Percentiles rank a stretch among this genome's conserved stretches.
Conservation (phyloP, 2,888 invertebrate species). For the Drosophila quinaria region DNA sequence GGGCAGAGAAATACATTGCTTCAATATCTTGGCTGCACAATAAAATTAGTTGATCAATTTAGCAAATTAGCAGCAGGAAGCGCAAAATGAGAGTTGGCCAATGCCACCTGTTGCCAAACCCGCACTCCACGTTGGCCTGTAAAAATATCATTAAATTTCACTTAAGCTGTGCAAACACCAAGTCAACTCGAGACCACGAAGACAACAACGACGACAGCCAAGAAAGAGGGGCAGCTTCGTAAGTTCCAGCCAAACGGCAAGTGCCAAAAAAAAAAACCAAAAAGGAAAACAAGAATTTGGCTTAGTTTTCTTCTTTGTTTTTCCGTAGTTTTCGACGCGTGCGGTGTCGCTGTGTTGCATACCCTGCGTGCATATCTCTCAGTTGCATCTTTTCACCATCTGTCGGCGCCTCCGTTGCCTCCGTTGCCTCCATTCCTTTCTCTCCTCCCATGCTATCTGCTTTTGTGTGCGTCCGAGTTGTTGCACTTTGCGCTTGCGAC, state of each 20-base stretch:
- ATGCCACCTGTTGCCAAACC: conserved; percentile 64
- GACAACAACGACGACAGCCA: conserved; percentile 14
- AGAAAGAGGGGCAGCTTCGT: conserved; percentile 1
- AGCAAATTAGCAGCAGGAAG: conserved; percentile 62
- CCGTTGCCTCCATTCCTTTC: neutral
- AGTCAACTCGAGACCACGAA: conserved; percentile 34
- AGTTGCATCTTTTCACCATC: conserved; percentile 60
- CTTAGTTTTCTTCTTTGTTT: conserved; percentile 56
- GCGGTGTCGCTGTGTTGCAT: conserved; percentile 45
- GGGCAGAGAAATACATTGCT: neutral
- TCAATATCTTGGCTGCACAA: conserved; percentile 46
- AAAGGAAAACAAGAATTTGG: conserved; percentile 23
- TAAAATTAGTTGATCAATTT: conserved; percentile 63
- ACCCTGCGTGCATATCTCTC: conserved; percentile 32
- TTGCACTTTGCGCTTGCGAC: conserved; percentile 80
- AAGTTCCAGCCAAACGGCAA: conserved; percentile 45
- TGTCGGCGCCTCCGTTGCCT: conserved; percentile 18
- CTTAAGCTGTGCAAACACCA: conserved; percentile 65
- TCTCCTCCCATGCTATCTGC: conserved; percentile 4
- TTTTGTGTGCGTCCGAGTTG: conserved; percentile 64
- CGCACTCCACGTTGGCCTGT: conserved; percentile 43
- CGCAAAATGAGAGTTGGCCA: conserved; percentile 34
- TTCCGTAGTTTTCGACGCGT: conserved; percentile 57
- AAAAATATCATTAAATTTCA: conserved; percentile 76
- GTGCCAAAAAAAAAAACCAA: conserved; percentile 68